These are phyloP conservation scores for Drosophila mercatorum DNA, from an alignment of 2,888 invertebrate species.

Conservation along the genomic window DNA sequence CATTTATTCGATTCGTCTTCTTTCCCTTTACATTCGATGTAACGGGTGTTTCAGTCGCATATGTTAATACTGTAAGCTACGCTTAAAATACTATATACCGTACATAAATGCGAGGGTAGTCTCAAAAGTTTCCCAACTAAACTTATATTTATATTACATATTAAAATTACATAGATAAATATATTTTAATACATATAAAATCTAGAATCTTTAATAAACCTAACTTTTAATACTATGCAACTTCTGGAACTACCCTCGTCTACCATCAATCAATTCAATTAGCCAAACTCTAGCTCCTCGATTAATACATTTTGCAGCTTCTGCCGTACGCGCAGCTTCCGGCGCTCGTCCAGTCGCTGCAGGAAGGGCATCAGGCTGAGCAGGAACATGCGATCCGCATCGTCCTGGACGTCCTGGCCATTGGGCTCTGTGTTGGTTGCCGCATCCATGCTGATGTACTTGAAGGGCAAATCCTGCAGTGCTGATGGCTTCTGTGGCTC, in stretches of 20 bases:
- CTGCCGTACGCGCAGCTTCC: conserved; percentile 75
- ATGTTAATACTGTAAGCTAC: conserved; percentile 73
- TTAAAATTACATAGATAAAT: neutral
- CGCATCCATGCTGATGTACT: conserved; percentile 64
- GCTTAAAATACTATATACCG: conserved; percentile 55
- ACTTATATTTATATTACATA: neutral
- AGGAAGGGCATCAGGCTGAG: conserved; percentile 77
- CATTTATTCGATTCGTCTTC: conserved; percentile 10
- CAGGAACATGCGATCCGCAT: conserved; percentile 78
- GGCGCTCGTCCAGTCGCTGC: conserved; percentile 70
- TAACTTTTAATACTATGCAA: neutral
- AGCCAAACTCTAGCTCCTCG: conserved; percentile 72
- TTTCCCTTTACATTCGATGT: conserved; percentile 65
- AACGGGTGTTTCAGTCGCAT: conserved; percentile 60
- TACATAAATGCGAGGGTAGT: neutral
- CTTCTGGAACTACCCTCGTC: neutral
- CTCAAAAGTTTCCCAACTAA: neutral
- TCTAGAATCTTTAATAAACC: neutral
- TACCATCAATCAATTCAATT: neutral
- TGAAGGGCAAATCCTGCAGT: conserved; percentile 45
- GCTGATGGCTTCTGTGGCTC: conserved; percentile 37
- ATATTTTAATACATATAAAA: neutral
- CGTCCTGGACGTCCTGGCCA: conserved; percentile 49
- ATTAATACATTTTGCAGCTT: conserved; percentile 78
- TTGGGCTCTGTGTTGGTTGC: conserved; percentile 65